Evolutionary conservation across 2,113 vertebrate species (phyloP).

Genomic region (Misgurnus mizolepis): DNA sequence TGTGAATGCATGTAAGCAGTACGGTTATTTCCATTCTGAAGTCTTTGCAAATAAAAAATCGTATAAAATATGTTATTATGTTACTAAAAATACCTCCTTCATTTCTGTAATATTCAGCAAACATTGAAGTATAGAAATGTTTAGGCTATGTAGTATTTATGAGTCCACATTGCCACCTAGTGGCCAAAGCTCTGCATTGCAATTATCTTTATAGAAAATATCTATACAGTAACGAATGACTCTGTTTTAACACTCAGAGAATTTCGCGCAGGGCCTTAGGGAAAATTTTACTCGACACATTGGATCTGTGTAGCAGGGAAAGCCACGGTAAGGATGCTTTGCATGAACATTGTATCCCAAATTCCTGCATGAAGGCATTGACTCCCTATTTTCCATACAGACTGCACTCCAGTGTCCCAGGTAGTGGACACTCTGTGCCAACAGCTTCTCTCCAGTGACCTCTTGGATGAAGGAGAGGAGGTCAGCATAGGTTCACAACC

Average conservation of each 20-base stretch:
- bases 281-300: conserved; percentile 19
- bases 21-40: no score
- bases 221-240: not conserved
- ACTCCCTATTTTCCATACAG: conserved; percentile 45
- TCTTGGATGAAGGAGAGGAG: conserved; percentile 44
- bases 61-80: no score
- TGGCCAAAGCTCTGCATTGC: conserved; percentile 17
- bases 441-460: conserved; percentile 60
- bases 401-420: conserved; percentile 57
- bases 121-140: no score
- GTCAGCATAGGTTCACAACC: conserved; percentile 28
- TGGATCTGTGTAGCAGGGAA: conserved; percentile 22
- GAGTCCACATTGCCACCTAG: conserved; percentile 51
- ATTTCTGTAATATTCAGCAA: no score
- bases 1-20: no score
- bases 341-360: not conserved
- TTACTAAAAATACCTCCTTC: no score
- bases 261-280: conserved; percentile 1
- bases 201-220: not conserved
- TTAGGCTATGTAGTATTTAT: not conserved
- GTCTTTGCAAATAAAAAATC: no score
- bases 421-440: conserved; percentile 64
- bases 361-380: not conserved
- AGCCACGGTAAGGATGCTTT: not conserved
- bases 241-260: not conserved